phyloP scores from a whole-genome alignment of 1,140 invertebrate genomes.

The Pseudachorutes palmiensis region DNA sequence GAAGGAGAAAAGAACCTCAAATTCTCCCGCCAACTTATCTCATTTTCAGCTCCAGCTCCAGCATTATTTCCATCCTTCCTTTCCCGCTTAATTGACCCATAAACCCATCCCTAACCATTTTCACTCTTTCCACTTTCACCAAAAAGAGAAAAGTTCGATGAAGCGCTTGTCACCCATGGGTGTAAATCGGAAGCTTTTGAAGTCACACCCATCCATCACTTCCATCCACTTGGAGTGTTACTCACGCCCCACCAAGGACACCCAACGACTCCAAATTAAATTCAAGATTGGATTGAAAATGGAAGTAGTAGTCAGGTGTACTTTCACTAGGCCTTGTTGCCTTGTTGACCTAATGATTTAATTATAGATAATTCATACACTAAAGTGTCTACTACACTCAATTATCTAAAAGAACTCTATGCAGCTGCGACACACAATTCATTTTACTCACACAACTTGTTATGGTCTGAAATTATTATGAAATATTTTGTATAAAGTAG shows the following conservation, averaged over 20 bases:
- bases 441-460: background rate
- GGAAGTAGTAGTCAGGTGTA: too few species aligned
- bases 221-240: too few species aligned
- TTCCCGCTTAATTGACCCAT: constrained; percentile 8
- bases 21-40: background rate
- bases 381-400: too few species aligned
- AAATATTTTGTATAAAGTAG: too few species aligned
- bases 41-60: background rate
- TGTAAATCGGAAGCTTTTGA: background rate
- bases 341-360: background rate
- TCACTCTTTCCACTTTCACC: background rate
- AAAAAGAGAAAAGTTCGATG: background rate
- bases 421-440: background rate
- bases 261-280: too few species aligned
- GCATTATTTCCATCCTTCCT: background rate
- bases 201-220: background rate
- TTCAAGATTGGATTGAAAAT: too few species aligned
- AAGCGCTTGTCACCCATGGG: background rate
- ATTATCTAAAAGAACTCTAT: background rate
- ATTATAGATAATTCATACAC: background rate
- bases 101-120: background rate
- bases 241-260: too few species aligned
- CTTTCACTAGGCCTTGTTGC: too few species aligned
- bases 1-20: background rate
- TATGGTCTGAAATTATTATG: too few species aligned